phyloP scores from a whole-genome alignment of 2,113 vertebrate species.

The Lycaon pictus region DNA sequence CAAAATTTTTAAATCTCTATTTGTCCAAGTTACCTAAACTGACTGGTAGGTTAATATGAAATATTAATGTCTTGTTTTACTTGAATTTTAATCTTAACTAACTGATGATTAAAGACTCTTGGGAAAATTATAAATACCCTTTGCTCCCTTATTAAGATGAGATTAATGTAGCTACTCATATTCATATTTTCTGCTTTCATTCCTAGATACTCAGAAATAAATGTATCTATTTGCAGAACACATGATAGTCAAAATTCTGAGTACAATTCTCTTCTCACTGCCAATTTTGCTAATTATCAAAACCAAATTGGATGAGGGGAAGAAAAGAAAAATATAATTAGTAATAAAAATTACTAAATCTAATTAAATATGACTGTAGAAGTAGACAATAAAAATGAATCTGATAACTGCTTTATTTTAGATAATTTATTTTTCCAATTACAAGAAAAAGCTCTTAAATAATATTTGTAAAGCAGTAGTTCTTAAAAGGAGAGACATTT shows the following conservation, averaged over 20 bases:
- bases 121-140: neutral
- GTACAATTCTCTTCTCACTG: neutral
- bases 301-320: neutral
- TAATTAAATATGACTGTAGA: neutral
- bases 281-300: neutral
- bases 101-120: neutral
- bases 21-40: neutral
- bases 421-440: neutral
- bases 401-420: neutral
- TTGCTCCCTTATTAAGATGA: neutral
- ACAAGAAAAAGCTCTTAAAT: neutral
- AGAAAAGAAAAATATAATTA: neutral
- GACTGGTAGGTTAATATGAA: neutral
- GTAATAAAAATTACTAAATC: neutral
- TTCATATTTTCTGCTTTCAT: neutral
- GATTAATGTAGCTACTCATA: neutral
- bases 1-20: neutral
- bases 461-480: neutral
- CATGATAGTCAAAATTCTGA: neutral
- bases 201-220: neutral
- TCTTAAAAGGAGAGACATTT: neutral
- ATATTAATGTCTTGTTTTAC: neutral
- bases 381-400: neutral
- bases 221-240: neutral
- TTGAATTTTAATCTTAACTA: neutral